Evolutionary conservation across 2,888 invertebrate genomes (phyloP).

Genomic region (Meteorus colon): DNA sequence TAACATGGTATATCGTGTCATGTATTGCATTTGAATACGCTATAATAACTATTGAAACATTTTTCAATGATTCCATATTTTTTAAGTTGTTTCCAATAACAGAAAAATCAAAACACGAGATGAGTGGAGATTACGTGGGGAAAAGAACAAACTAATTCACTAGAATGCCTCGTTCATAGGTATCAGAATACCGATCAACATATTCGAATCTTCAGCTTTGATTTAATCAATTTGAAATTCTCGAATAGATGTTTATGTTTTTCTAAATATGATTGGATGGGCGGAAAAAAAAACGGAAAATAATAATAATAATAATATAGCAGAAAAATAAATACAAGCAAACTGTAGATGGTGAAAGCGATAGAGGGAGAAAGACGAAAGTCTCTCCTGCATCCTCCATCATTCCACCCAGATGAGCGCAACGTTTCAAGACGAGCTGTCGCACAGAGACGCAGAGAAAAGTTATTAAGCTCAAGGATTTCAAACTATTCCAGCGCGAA

Average conservation of each 20-base stretch:
- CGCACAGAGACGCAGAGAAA: constrained; percentile 32
- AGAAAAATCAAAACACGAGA: too few species aligned
- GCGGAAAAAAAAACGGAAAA: neutral
- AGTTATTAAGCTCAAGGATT: constrained; percentile 41
- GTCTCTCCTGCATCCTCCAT: neutral
- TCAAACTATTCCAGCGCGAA: constrained; percentile 37
- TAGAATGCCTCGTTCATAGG: too few species aligned
- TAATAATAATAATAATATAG: neutral
- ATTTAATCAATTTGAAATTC: neutral
- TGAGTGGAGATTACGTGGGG: too few species aligned
- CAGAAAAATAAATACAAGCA: constrained; percentile 1
- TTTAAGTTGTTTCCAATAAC: too few species aligned
- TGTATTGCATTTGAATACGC: too few species aligned
- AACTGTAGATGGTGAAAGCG: neutral
- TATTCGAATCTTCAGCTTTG: neutral
- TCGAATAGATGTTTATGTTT: neutral
- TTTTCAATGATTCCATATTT: neutral
- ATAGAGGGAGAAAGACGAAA: neutral
- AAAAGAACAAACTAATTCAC: too few species aligned
- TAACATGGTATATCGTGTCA: too few species aligned
- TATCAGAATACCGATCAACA: neutral
- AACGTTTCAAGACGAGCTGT: constrained; percentile 30
- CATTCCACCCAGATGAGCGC: constrained; percentile 17
- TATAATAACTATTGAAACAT: too few species aligned
- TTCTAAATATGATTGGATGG: neutral